Evolutionary conservation across 2,113 vertebrate genomes (phyloP), one percentile per base, ranked within the genome.

Genomic region (Grantiella picta): DNA sequence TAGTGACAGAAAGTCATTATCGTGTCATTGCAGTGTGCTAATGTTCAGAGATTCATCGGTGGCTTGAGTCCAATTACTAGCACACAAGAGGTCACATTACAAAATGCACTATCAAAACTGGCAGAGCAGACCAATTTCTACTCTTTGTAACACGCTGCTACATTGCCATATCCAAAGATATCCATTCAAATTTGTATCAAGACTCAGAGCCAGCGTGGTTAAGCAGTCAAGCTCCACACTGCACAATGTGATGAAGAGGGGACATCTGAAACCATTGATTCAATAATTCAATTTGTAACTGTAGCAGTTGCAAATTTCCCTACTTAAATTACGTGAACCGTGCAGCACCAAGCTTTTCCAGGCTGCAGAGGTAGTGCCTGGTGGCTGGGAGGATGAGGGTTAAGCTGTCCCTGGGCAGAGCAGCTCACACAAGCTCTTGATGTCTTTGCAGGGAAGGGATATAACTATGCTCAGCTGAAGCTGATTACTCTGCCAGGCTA

Each of bases 1-100:
- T 89, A 96, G 91, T 94, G 96, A 95, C 95, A 97, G 96, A 96
- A 97, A 97, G 94, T 92, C 96, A 92, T 97, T 97, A 94, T 77
- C 31, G 11, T 90, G 82, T 83, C 68, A 82, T 75, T 88, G 84
- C 82, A 90, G 90, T 75, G 80, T 92, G 77, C 73, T 96, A 93
- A 86, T 23, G 60, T 19, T 92, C 81, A 92, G 87, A 96, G 93
- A 96, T 79, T 77, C 92, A 86, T 90, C 82, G 93, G 71, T 92
- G 90, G 86, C 94, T 93, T 95, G 53, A 70, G 66, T 95, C 68
- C 76, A 92, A 40, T 77, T 77, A 33, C 33, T 52, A 60, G 53
- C 49, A 72, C 66, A 66, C 61, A 64, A 56, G 76, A 72, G 59
- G 54, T 77, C 89, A 88, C 56, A 61, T 65, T 70, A 77, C 59